phyloP scores from a whole-genome alignment of 1,140 invertebrate species.

The Saccostrea cuccullata region DNA sequence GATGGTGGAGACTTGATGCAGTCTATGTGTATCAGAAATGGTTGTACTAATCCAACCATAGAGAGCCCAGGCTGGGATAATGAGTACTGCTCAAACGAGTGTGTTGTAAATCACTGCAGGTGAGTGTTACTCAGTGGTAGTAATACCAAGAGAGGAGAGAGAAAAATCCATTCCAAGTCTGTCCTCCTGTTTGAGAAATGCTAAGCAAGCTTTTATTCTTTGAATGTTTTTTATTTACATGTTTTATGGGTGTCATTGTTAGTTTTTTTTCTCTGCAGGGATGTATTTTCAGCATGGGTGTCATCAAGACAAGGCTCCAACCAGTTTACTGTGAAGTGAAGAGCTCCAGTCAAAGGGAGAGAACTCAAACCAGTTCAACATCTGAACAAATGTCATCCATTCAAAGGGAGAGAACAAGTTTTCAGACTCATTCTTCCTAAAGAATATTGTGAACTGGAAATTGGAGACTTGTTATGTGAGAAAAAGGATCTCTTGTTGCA shows the following conservation, averaged over 20 bases:
- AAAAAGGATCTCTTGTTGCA: not conserved
- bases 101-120: slow-evolving; percentile 96
- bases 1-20: slow-evolving; percentile 46
- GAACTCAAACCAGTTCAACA: not conserved
- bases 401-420: not conserved
- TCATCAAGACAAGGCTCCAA: slow-evolving; percentile 87
- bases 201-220: not conserved
- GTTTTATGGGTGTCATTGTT: no score
- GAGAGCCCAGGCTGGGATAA: slow-evolving; percentile 97
- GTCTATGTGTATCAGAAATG: slow-evolving; percentile 83
- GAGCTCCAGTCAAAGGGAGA: not conserved
- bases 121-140: slow-evolving; percentile 59
- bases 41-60: slow-evolving; percentile 93
- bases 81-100: slow-evolving; percentile 98
- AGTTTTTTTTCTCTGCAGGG: slow-evolving; percentile 82
- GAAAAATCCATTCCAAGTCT: not conserved
- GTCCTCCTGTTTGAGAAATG: no score
- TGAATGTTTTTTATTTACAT: not conserved
- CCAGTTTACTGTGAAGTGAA: slow-evolving; percentile 68
- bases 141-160: not conserved
- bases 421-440: not conserved
- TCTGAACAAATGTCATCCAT: not conserved
- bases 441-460: not conserved
- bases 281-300: slow-evolving; percentile 94
- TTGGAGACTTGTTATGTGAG: not conserved